Percentiles rank a stretch among this genome's conserved stretches.
Conservation (phyloP, 1,140 invertebrate genomes). For the Drosophila kikkawai region DNA sequence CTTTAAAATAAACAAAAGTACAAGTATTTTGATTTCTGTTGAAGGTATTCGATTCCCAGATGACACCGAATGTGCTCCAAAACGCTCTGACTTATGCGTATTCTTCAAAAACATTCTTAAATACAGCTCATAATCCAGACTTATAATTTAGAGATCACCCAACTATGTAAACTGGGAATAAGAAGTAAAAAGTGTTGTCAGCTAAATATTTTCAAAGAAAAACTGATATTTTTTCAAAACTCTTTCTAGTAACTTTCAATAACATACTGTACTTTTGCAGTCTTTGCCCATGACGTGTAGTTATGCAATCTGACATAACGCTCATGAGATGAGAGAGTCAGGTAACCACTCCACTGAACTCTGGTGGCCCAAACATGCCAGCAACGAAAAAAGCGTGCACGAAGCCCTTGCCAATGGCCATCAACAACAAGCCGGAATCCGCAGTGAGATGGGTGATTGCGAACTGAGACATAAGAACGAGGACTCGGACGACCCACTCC, state of each 20-base stretch:
- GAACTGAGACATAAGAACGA: constrained; percentile 43
- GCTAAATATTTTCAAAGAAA: background rate
- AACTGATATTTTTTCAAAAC: background rate
- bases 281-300: constrained; percentile 2
- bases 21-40: too few species aligned
- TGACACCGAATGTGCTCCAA: too few species aligned
- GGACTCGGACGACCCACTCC: constrained; percentile 53
- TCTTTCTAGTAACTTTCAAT: background rate
- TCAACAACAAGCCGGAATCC: constrained; percentile 33
- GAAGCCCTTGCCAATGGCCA: constrained; percentile 52
- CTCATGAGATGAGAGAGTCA: constrained; percentile 27
- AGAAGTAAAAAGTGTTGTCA: too few species aligned
- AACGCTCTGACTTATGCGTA: too few species aligned
- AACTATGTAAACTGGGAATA: too few species aligned
- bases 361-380: constrained; percentile 1
- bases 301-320: constrained; percentile 28
- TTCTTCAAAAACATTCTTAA: too few species aligned
- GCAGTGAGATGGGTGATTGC: constrained; percentile 36
- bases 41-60: too few species aligned
- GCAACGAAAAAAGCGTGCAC: constrained; percentile 9
- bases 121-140: too few species aligned
- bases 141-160: too few species aligned
- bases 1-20: too few species aligned
- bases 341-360: constrained; percentile 9
- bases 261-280: background rate